Evolutionary conservation across 1,140 invertebrate genomes (phyloP), one percentile per base, ranked within the genome.

Genomic region (Glossosoma conforme): DNA sequence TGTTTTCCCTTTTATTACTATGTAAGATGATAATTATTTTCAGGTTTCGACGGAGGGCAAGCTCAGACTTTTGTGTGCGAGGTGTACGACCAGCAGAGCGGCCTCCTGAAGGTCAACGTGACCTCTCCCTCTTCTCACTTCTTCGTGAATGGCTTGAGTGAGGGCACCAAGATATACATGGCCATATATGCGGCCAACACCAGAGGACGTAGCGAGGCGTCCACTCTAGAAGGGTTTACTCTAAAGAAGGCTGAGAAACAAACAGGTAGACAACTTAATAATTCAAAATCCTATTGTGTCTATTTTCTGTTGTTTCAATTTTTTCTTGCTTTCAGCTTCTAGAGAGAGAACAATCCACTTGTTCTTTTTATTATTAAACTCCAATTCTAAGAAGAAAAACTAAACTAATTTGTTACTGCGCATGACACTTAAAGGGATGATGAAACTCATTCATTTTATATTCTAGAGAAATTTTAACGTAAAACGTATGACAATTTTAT

Each of bases 11-110:
- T 40, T 18, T 14, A 40, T 40, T 8, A 17, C n/a, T 24, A n/a
- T 42, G 18, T 25, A 22, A 35, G 10, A 8, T 32, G 28, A 24
- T 44, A 13, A 2, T 9, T 18, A 35, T 44, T 21, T 25, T 43
- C 68, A 56, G 87, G 87, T 15, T 91, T 90, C 61, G 86, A 91
- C 65, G 88, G 87, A 10, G 86, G 86, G 13, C 79, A 83, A 56
- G 74, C 77, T 0, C 84, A 87, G 60, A 75, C 77, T 62, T 89
- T 88, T 63, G 69, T 83, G 10, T 68, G 86, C 47, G 86, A 89
- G 69, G 81, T 89, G 30, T 85, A 78, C 63, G 86, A 89, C 65
- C 76, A 82, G 50, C 75, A 79, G 47, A 84, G 73, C 17, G 77
- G 76, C 1, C 62, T 74, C n/a, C 71, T 86, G 1, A 74, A 80